Evolutionary conservation across 2,888 invertebrate genomes (phyloP).

Genomic region (Halictus quadricinctus): DNA sequence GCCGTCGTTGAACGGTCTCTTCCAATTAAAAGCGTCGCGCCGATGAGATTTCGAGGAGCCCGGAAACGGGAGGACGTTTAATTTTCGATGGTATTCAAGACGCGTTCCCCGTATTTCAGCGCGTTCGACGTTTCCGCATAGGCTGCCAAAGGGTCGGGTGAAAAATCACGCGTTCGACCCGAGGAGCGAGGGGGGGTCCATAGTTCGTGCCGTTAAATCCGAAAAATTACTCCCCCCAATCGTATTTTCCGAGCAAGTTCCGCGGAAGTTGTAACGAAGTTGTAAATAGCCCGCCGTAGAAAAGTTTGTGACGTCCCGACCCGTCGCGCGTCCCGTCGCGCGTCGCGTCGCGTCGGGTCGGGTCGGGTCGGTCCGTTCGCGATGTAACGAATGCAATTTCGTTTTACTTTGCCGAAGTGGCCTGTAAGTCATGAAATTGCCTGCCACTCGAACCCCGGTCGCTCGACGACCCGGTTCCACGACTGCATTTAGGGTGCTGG

Average conservation of each 20-base stretch:
- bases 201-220: slow-evolving; percentile 54
- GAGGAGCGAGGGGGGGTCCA: slow-evolving; percentile 10
- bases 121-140: slow-evolving; percentile 9
- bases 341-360: slow-evolving; percentile 25
- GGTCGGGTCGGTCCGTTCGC: slow-evolving; percentile 44
- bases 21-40: slow-evolving; percentile 39
- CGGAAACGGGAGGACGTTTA: background rate
- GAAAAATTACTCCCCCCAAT: slow-evolving; percentile 54
- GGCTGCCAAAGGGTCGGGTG: background rate
- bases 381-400: slow-evolving; percentile 68
- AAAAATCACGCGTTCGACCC: slow-evolving; percentile 37
- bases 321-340: slow-evolving; percentile 27
- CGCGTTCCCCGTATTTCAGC: slow-evolving; percentile 17
- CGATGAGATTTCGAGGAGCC: slow-evolving; percentile 8
- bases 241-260: slow-evolving; percentile 56
- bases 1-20: background rate
- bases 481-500: slow-evolving; percentile 29
- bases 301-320: slow-evolving; percentile 51
- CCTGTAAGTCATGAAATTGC: slow-evolving; percentile 62
- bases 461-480: slow-evolving; percentile 23
- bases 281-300: slow-evolving; percentile 62
- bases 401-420: slow-evolving; percentile 49
- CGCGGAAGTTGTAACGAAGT: slow-evolving; percentile 66
- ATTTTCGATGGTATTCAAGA: slow-evolving; percentile 29
- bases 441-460: slow-evolving; percentile 46